Evolutionary conservation across 2,113 vertebrate species (phyloP).

Genomic region (Albula glossodonta): DNA sequence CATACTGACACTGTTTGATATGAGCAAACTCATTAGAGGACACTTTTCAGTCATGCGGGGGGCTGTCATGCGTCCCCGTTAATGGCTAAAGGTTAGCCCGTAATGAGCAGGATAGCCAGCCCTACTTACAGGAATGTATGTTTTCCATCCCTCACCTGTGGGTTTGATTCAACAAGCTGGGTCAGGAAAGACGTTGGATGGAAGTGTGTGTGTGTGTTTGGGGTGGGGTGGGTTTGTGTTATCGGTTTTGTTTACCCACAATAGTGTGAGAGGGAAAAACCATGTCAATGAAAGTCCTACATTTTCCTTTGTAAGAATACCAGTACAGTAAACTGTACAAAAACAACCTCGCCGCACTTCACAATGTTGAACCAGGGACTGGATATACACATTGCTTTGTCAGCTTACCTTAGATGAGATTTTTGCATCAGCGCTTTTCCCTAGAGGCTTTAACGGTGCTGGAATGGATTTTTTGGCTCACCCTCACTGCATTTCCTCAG

Average conservation of each 20-base stretch:
- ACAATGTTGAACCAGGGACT: neutral
- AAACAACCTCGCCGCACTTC: neutral
- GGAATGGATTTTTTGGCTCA: neutral
- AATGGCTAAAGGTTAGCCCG: neutral
- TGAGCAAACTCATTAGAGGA: neutral
- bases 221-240: too few relatives aligned
- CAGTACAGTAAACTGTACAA: neutral
- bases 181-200: neutral
- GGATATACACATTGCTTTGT: neutral
- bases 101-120: neutral
- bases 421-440: neutral
- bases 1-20: neutral
- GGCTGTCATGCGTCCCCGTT: neutral
- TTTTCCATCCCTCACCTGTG: neutral
- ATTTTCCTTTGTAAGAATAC: neutral
- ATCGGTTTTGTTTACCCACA: too few relatives aligned
- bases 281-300: neutral
- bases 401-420: neutral
- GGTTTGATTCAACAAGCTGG: neutral
- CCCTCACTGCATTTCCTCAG: neutral
- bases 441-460: neutral
- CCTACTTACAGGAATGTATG: neutral
- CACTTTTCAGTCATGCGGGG: neutral
- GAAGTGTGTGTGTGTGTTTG: neutral
- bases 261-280: neutral